Evolutionary conservation across 2,113 vertebrate genomes (phyloP), one percentile per base, ranked within the genome.

Genomic region (Aspiorhynchus laticeps): DNA sequence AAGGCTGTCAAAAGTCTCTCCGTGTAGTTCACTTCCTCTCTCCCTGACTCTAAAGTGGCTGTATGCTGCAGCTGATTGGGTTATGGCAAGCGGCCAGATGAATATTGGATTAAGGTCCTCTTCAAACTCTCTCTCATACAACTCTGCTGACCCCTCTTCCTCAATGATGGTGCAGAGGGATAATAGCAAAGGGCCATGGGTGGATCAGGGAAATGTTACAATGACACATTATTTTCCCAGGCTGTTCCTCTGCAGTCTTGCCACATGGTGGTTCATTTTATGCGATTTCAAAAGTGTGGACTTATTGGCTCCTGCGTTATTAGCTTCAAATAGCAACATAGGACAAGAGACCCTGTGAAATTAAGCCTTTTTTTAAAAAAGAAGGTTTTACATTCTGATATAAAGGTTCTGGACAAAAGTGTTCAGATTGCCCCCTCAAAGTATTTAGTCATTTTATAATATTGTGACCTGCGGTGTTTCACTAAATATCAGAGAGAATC

Each of bases 41-140:
- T 71, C 56, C 7, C 15, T 46, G 41, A 24, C 85, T 76, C 79
- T 61, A 83, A 77, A 86, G 53, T 74, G 61, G 61, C 75, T 84
- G 48, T 69, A 77, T 67, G 26, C 48, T 51, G 48, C 28, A 53
- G 48, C 46, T 46, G 38, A 90, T 83, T 86, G 65, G 76, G 73
- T 53, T 46, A 75, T 86, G 53, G 51, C 73, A 69, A 71, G n/a
- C 26, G 3, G 65, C 84, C 80, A 80, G 75, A 43, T 14, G 73
- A 86, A 89, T 86, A 89, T 86, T 59, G 61, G 59, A 85, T 87
- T 56, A 88, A 76, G 46, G 24, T 85, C 51, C 19, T 7, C 51
- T 80, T 36, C 53, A 36, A 56, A 46, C 17, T 41, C n/a, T 36
- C 46, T 53, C 36, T 28, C 36, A 69, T 76, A 75, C 65, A 46